A percentile compares a stretch with the other conserved stretches of the same genome.
Evolutionary conservation across 1,140 invertebrate species (phyloP).

Genomic region (Drosophila arizonae): DNA sequence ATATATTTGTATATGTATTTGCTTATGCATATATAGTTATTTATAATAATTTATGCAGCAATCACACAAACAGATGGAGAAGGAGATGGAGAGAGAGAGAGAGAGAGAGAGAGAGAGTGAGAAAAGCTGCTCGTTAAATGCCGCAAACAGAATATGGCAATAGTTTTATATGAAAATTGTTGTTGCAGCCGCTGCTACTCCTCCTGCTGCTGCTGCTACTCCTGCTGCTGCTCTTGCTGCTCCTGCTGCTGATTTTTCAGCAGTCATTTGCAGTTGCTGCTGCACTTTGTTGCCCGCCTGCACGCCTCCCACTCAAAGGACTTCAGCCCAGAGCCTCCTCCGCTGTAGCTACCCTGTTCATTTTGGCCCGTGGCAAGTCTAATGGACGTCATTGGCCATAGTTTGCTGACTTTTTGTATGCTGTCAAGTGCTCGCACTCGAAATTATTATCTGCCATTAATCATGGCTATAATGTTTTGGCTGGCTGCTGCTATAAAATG

Average conservation of each 20-base stretch:
- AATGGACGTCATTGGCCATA: slow-evolving; percentile 80
- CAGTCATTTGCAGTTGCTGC: slow-evolving; percentile 73
- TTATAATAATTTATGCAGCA: slow-evolving; percentile 76
- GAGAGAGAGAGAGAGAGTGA: background rate
- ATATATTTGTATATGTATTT: slow-evolving; percentile 29
- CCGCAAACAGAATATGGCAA: slow-evolving; percentile 79
- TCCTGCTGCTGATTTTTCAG: slow-evolving; percentile 70
- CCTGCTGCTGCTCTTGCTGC: slow-evolving; percentile 43
- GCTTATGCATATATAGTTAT: slow-evolving; percentile 6
- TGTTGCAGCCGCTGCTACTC: slow-evolving; percentile 6
- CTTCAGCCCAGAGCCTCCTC: slow-evolving; percentile 13
- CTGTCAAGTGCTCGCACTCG: slow-evolving; percentile 80
- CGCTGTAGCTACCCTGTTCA: slow-evolving; percentile 6
- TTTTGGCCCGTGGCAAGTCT: slow-evolving; percentile 59
- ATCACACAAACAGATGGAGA: slow-evolving; percentile 53
- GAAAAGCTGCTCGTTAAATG: slow-evolving; percentile 56
- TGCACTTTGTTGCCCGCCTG: slow-evolving; percentile 60
- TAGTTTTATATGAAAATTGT: slow-evolving; percentile 67
- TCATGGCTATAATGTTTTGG: slow-evolving; percentile 78
- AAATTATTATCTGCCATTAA: slow-evolving; percentile 81
- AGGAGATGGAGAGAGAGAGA: too few species aligned
- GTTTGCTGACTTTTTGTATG: slow-evolving; percentile 81
- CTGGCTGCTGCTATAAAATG: slow-evolving; percentile 75
- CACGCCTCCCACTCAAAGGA: slow-evolving; percentile 13
- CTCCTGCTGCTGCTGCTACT: slow-evolving; percentile 20